These are phyloP conservation scores for Ectemnius continuus DNA, from an alignment of 2,888 invertebrate genomes.

Conservation along the genomic window DNA sequence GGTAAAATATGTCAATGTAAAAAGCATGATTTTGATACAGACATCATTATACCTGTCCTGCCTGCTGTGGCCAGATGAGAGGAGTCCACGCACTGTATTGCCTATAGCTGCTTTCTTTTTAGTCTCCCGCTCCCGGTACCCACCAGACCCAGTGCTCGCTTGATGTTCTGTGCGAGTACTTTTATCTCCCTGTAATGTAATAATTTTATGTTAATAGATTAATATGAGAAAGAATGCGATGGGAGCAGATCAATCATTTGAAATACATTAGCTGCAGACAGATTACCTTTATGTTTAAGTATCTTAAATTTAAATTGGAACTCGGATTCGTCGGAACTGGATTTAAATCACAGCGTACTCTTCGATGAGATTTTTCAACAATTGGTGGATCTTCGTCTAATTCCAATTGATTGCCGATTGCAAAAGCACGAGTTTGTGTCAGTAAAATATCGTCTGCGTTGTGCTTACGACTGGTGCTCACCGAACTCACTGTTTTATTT, in stretches of 20 bases:
- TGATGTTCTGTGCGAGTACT: slow-evolving; percentile 71
- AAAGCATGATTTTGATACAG: slow-evolving; percentile 78
- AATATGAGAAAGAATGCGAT: not conserved
- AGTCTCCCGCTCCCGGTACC: slow-evolving; percentile 72
- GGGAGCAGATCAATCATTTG: not conserved
- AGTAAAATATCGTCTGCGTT: slow-evolving; percentile 70
- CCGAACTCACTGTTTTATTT: slow-evolving; percentile 75
- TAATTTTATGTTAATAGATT: not conserved
- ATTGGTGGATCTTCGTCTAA: slow-evolving; percentile 69
- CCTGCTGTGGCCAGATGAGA: slow-evolving; percentile 77
- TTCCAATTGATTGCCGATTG: slow-evolving; percentile 70
- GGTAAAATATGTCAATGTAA: slow-evolving; percentile 67
- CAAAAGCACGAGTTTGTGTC: slow-evolving; percentile 65
- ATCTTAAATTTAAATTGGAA: slow-evolving; percentile 71
- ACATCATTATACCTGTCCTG: slow-evolving; percentile 78
- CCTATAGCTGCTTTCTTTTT: slow-evolving; percentile 78
- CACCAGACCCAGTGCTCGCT: slow-evolving; percentile 69
- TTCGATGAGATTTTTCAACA: slow-evolving; percentile 74
- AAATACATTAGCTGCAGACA: slow-evolving; percentile 1
- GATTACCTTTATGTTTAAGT: slow-evolving; percentile 74
- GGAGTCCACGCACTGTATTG: slow-evolving; percentile 76
- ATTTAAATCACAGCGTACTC: slow-evolving; percentile 75
- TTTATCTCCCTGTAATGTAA: slow-evolving; percentile 67
- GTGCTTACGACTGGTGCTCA: slow-evolving; percentile 71
- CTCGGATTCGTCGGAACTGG: slow-evolving; percentile 74